A percentile compares a stretch with the other conserved stretches of the same genome.
Conservation (phyloP, 2,888 invertebrate species). For the Drosophila mercatorum region DNA sequence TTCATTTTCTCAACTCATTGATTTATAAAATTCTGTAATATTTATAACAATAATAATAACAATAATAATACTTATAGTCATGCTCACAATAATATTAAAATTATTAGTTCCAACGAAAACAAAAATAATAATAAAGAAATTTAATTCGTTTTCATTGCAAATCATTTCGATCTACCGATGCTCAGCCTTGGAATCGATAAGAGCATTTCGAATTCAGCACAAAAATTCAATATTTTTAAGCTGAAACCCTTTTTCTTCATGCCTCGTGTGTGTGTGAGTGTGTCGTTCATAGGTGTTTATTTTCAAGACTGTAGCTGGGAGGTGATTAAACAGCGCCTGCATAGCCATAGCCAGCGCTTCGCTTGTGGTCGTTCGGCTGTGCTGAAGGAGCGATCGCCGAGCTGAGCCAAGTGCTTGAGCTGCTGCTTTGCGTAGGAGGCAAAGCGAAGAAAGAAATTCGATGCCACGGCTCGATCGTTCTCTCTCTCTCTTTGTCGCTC, state of each 20-base stretch:
- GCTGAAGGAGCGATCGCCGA: constrained; percentile 11
- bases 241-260: constrained; percentile 15
- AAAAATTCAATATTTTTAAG: constrained; percentile 5
- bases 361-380: constrained; percentile 43
- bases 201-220: constrained; percentile 8
- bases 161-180: too few species aligned
- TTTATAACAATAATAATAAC: neutral
- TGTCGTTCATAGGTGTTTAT: constrained; percentile 61
- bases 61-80: neutral
- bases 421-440: constrained; percentile 49
- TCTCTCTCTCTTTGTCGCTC: constrained; percentile 7
- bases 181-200: neutral
- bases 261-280: constrained; percentile 19
- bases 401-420: constrained; percentile 3
- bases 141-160: neutral
- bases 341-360: constrained; percentile 16
- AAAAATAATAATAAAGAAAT: neutral
- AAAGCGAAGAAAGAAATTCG: constrained; percentile 59
- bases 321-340: constrained; percentile 60
- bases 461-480: constrained; percentile 32
- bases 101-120: neutral
- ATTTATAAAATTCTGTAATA: neutral
- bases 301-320: constrained; percentile 63
- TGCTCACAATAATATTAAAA: too few species aligned
- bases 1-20: neutral